Base-by-base conservation (phyloP, 1,140 invertebrate genomes). In the Drosophila pallidifrons region DNA sequence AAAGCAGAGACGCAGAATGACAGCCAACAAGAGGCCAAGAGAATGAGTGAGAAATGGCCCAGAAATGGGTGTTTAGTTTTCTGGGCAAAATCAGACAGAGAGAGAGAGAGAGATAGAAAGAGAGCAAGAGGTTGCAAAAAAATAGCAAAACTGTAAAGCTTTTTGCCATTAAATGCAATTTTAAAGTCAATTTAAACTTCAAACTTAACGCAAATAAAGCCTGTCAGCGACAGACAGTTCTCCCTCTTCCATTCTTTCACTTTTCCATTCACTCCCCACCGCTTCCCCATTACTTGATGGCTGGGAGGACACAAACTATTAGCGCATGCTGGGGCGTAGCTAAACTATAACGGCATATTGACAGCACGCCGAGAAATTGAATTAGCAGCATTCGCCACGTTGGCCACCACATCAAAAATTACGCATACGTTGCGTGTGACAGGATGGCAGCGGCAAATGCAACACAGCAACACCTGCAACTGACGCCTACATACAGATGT, bases 121-220 rank as follows among this genome's bases (percentile, higher is more conserved):
- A 15, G 46, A 20, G 45, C 20, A 60, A 66, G 41, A 32, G 35
- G 10, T 15, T 47, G 54, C 13, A 46, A 43, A 68, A 73, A 67
- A 51, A 59, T 32, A 11, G n/a, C 20, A 15, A 61, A 59, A 47
- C 13, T 64, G 45, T 45, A 63, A 67, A 64, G 60, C 55, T 81
- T 67, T 66, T 69, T 25, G 81, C 82, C 78, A 81, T 86, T 86
- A 86, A 86, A 86, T 81, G 82, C 82, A 86, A 86, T 86, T 86
- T 86, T 86, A 86, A 86, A 86, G 82, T 86, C 71, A 86, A 86
- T 86, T 86, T 86, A 73, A 81, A 75, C 82, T 79, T 55, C 49
- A 49, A 86, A 86, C 67, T 76, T 79, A 86, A 86, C 83, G 71
- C 82, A 86, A 86, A 86, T 86, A 81, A 81, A 79, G 66, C 58